Evolutionary conservation across 1,140 invertebrate species (phyloP).

Genomic region (Temnothorax curvispinosus): DNA sequence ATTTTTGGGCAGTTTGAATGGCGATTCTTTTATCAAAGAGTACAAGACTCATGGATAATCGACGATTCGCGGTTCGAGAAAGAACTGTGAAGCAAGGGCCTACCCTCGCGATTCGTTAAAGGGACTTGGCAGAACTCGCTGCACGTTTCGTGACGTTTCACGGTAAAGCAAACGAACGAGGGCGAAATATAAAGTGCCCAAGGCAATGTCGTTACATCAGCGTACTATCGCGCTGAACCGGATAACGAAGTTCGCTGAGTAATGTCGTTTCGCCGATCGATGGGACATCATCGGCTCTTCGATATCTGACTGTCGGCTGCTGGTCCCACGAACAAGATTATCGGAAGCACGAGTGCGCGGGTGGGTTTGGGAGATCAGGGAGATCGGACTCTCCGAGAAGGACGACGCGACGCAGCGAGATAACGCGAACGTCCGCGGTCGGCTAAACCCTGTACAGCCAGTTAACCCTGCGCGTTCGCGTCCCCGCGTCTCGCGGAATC

Average conservation of each 20-base stretch:
- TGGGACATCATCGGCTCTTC: conserved; percentile 75
- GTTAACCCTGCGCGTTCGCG: conserved; percentile 53
- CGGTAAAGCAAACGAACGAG: conserved; percentile 50
- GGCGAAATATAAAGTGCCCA: conserved; percentile 19
- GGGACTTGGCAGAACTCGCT: neutral
- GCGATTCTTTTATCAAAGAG: neutral
- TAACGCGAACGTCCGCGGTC: conserved; percentile 78
- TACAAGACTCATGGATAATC: neutral
- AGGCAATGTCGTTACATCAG: conserved; percentile 58
- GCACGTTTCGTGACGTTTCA: neutral
- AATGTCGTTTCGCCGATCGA: conserved; percentile 71
- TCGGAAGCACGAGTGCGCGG: conserved; percentile 20
- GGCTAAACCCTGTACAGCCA: conserved; percentile 69
- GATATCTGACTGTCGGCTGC: conserved; percentile 61
- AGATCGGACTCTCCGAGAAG: conserved; percentile 44
- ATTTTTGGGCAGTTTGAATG: neutral
- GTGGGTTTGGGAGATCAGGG: neutral
- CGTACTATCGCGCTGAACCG: neutral
- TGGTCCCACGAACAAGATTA: conserved; percentile 74
- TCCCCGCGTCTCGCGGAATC: conserved; percentile 60
- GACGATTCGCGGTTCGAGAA: neutral
- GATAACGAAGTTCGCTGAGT: conserved; percentile 72
- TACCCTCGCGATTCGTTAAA: conserved; percentile 2
- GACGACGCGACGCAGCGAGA: conserved; percentile 19
- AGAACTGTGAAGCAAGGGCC: neutral